phyloP scores from a whole-genome alignment of 2,888 invertebrate species.

The Eupeodes latifasciatus region DNA sequence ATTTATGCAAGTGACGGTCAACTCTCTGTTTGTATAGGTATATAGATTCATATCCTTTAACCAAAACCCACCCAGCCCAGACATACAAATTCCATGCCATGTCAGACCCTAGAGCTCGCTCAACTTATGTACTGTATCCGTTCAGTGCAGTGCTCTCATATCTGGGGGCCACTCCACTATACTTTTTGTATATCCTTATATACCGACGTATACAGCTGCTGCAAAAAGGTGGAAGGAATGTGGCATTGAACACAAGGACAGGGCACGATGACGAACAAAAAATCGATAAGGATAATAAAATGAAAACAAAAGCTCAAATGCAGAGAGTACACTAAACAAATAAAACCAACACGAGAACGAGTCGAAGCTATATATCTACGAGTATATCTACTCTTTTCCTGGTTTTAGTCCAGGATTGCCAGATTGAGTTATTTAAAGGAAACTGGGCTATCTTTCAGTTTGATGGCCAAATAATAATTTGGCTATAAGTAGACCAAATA shows the following conservation, averaged over 20 bases:
- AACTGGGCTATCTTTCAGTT: too few relatives aligned
- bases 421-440: too few relatives aligned
- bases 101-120: conserved; percentile 37
- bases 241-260: conserved; percentile 74
- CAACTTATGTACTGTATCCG: conserved; percentile 27
- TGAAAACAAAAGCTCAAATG: conserved; percentile 41
- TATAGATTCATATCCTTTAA: too few relatives aligned
- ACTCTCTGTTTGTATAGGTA: not conserved
- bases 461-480: too few relatives aligned
- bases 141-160: conserved; percentile 38
- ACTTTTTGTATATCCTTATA: not conserved
- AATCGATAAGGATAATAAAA: conserved; percentile 68
- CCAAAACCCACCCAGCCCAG: conserved; percentile 41
- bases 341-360: not conserved
- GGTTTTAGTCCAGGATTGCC: too few relatives aligned
- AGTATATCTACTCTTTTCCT: conserved; percentile 1
- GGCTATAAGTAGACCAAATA: too few relatives aligned
- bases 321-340: conserved; percentile 21
- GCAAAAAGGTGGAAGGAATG: conserved; percentile 16
- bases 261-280: conserved; percentile 44
- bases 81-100: conserved; percentile 29
- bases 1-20: conserved; percentile 66
- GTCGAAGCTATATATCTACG: not conserved
- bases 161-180: conserved; percentile 40
- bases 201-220: too few relatives aligned